Evolutionary conservation across 2,888 invertebrate species (phyloP).

Genomic region (Lasius fuliginosus): DNA sequence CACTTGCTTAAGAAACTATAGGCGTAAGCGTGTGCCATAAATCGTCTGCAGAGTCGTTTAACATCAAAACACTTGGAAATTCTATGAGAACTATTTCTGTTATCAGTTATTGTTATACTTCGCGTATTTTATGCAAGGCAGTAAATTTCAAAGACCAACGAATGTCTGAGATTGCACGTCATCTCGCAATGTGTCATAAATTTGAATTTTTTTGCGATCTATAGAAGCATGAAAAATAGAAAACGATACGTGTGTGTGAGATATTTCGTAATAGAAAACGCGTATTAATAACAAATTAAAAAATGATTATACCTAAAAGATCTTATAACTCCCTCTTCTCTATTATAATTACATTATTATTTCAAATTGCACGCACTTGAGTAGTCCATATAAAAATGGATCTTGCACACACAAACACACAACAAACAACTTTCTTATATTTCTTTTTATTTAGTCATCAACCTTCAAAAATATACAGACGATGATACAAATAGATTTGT

Average conservation of each 20-base stretch:
- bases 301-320: neutral
- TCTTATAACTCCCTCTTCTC: neutral
- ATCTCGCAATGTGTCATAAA: slow-evolving; percentile 35
- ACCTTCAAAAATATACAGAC: neutral
- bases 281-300: slow-evolving; percentile 7
- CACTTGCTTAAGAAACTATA: slow-evolving; percentile 13
- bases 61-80: slow-evolving; percentile 23
- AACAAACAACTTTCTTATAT: neutral
- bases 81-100: slow-evolving; percentile 8
- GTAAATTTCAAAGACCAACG: slow-evolving; percentile 19
- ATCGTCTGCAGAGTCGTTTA: neutral
- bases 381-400: neutral
- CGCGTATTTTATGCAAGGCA: slow-evolving; percentile 21
- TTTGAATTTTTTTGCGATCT: slow-evolving; percentile 32
- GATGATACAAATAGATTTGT: neutral
- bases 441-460: neutral
- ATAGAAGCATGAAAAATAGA: slow-evolving; percentile 25
- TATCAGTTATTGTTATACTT: slow-evolving; percentile 36
- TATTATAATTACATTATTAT: neutral
- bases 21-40: neutral
- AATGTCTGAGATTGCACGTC: slow-evolving; percentile 18
- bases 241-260: slow-evolving; percentile 9
- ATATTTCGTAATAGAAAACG: slow-evolving; percentile 10
- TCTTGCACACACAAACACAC: no score
- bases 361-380: neutral